phyloP scores from a whole-genome alignment of 2,888 invertebrate species.

The Pegoplata infirma region DNA sequence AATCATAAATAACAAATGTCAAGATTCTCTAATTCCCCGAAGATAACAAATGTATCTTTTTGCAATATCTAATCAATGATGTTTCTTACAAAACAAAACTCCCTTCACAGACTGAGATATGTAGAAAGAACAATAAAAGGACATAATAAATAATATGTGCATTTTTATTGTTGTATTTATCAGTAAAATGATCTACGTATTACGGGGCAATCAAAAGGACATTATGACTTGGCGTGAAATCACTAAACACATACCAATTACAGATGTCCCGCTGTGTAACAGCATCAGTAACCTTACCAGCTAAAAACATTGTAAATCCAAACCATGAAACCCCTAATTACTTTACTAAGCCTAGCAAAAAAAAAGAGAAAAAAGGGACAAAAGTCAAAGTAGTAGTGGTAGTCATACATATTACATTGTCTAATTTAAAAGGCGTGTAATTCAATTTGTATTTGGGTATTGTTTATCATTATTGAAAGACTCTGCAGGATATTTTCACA shows the following conservation, averaged over 20 bases:
- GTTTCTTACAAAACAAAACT: constrained; percentile 47
- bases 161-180: not conserved
- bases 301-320: constrained; percentile 32
- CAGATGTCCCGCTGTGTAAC: constrained; percentile 62
- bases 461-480: constrained; percentile 49
- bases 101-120: constrained; percentile 30
- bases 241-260: constrained; percentile 63
- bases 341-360: constrained; percentile 30
- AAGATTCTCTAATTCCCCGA: constrained; percentile 14
- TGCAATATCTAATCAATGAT: constrained; percentile 7
- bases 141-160: not conserved
- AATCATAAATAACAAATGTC: constrained; percentile 34
- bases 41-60: constrained; percentile 17
- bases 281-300: constrained; percentile 32
- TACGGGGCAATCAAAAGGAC: constrained; percentile 48
- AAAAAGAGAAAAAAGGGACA: constrained; percentile 9
- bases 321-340: constrained; percentile 62
- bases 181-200: constrained; percentile 36
- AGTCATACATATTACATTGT: constrained; percentile 50
- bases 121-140: not conserved
- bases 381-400: constrained; percentile 40
- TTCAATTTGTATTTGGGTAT: constrained; percentile 71
- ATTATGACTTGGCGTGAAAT: constrained; percentile 60
- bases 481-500: constrained; percentile 61
- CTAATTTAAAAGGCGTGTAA: constrained; percentile 75